These are phyloP conservation scores for Congeria kusceri DNA, from an alignment of 2,888 invertebrate genomes.

Conservation along the genomic window DNA sequence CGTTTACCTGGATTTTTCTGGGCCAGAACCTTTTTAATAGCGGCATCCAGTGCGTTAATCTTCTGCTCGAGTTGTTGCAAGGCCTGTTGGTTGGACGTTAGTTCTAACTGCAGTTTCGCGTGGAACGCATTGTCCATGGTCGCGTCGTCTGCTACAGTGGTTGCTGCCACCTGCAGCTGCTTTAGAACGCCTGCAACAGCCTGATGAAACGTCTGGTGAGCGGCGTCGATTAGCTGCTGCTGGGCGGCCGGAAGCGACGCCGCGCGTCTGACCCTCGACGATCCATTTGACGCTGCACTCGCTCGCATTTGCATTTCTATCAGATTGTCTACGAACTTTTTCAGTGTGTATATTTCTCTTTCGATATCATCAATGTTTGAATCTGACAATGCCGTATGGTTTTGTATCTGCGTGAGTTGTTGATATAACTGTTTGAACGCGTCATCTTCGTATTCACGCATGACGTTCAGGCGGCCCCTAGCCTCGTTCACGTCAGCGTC, in stretches of 20 bases:
- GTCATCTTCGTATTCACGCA: constrained; percentile 43
- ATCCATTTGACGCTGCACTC: background rate
- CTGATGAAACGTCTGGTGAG: constrained; percentile 44
- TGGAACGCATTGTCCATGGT: constrained; percentile 23
- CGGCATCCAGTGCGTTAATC: constrained; percentile 16
- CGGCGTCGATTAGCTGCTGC: constrained; percentile 36
- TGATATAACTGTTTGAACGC: constrained; percentile 42
- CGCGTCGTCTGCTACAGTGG: constrained; percentile 7
- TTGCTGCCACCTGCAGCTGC: constrained; percentile 40
- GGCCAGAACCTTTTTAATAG: constrained; percentile 11
- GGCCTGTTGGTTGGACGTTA: constrained; percentile 36
- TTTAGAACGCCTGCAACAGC: constrained; percentile 16
- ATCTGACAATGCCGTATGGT: constrained; percentile 12
- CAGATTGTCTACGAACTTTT: constrained; percentile 14
- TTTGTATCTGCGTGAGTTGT: constrained; percentile 33
- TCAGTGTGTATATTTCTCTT: constrained; percentile 43
- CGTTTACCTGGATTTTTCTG: constrained; percentile 11
- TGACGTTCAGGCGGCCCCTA: constrained; percentile 35
- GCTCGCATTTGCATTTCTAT: background rate
- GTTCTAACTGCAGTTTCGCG: constrained; percentile 23
- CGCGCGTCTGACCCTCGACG: constrained; percentile 30
- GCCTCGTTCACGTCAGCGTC: constrained; percentile 46
- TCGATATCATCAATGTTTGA: constrained; percentile 37
- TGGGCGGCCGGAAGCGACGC: constrained; percentile 5
- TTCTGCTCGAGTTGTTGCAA: constrained; percentile 26